Percentiles rank a stretch among this genome's conserved stretches.
Conservation (phyloP, 2,113 vertebrate species). For the Climacteris rufus region DNA sequence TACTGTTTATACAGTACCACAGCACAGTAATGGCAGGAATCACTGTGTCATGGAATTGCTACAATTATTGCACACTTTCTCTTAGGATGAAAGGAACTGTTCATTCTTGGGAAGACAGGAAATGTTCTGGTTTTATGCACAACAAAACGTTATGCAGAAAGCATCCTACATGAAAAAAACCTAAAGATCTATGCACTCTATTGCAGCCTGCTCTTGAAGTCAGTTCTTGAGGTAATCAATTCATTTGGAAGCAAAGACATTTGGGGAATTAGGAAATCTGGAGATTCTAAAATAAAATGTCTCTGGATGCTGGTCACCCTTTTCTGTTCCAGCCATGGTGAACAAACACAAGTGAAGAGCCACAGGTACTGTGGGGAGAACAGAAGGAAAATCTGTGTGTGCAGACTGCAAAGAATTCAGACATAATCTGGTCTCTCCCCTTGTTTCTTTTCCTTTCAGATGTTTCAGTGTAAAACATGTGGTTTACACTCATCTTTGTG, state of each 20-base stretch:
- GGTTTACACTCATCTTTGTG: constrained; percentile 50
- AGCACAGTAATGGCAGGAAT: not conserved
- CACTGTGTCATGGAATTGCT: not conserved
- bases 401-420: constrained; percentile 46
- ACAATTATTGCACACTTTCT: not conserved
- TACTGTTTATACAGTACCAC: not conserved
- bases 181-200: not conserved
- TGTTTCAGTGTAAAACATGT: constrained; percentile 15
- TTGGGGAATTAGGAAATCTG: not conserved
- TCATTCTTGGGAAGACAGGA: not conserved
- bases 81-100: not conserved
- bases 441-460: constrained; percentile 36
- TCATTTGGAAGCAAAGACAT: not conserved
- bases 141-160: not conserved
- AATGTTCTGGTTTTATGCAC: not conserved
- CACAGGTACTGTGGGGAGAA: not conserved
- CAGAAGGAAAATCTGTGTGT: not conserved
- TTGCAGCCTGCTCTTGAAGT: not conserved
- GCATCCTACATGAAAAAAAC: not conserved
- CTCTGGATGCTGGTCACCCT: not conserved
- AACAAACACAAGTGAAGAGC: not conserved
- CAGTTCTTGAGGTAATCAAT: not conserved
- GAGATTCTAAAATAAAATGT: not conserved
- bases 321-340: not conserved
- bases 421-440: not conserved